Evolutionary conservation across 2,888 invertebrate species (phyloP).

Genomic region (Nebria salina): DNA sequence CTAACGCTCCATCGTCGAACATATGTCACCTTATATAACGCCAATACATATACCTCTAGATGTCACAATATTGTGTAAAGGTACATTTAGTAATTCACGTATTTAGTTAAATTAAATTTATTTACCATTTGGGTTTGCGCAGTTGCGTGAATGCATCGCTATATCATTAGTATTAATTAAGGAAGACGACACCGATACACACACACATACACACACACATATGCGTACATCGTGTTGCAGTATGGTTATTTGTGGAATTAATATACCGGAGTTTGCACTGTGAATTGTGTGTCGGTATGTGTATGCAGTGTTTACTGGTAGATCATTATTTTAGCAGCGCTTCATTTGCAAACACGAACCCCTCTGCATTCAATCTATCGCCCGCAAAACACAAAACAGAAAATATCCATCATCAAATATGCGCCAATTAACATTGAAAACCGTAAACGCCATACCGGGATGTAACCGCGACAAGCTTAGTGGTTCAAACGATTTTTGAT

Average conservation of each 20-base stretch:
- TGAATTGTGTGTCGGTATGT: background rate
- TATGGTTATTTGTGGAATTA: background rate
- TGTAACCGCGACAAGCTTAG: background rate
- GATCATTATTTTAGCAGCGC: background rate
- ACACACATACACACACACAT: background rate
- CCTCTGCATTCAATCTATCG: background rate
- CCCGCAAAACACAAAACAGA: background rate
- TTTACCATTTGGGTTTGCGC: no score
- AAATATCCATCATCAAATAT: conserved; percentile 1
- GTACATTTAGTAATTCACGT: no score
- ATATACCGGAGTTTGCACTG: background rate
- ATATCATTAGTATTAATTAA: background rate
- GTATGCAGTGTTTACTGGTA: background rate
- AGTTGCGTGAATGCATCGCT: background rate
- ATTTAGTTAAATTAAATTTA: no score
- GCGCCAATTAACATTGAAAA: background rate
- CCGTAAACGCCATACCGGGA: background rate
- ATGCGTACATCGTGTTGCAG: background rate
- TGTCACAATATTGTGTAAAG: no score
- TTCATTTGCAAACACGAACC: background rate
- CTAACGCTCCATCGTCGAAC: no score
- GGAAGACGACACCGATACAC: background rate
- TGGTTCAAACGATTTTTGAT: background rate
- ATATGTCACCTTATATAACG: no score
- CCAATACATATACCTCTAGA: no score